Evolutionary conservation across 2,113 vertebrate genomes (phyloP).

Genomic region (Campylomormyrus tamandua): DNA sequence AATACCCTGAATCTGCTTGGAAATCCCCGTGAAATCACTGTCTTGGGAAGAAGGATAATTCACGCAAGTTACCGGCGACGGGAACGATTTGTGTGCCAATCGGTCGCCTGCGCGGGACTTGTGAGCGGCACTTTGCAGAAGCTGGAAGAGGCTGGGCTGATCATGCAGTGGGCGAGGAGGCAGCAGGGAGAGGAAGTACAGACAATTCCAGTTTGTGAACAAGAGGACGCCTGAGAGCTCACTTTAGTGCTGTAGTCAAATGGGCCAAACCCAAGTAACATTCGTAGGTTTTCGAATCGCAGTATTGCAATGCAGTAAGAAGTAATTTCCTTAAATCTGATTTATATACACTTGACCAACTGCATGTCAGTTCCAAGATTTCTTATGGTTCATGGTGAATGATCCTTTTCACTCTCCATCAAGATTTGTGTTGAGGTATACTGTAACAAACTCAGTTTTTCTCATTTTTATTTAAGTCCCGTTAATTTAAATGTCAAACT

Average conservation of each 20-base stretch:
- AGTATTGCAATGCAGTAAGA: background rate
- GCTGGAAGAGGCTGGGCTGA: no score
- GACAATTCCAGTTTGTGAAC: background rate
- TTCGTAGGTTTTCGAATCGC: background rate
- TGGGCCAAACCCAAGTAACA: background rate
- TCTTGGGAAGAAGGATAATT: slow-evolving; percentile 16
- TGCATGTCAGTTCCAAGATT: background rate
- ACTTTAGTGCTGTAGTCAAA: background rate
- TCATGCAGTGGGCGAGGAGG: no score
- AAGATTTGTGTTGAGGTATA: background rate
- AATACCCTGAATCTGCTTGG: slow-evolving; percentile 15
- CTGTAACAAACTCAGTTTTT: background rate
- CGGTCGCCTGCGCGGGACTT: background rate
- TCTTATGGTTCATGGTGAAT: background rate
- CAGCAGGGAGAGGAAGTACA: background rate
- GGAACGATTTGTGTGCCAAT: background rate
- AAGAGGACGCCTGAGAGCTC: background rate
- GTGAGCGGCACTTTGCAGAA: background rate
- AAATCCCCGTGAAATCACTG: slow-evolving; percentile 21
- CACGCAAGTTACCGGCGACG: background rate
- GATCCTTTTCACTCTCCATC: background rate
- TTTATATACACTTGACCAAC: background rate
- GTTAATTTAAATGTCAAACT: background rate
- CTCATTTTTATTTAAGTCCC: background rate
- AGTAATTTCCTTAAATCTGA: background rate